Evolutionary conservation across 2,888 invertebrate genomes (phyloP), one percentile per base, ranked within the genome.

Genomic region (Idaea aversata): DNA sequence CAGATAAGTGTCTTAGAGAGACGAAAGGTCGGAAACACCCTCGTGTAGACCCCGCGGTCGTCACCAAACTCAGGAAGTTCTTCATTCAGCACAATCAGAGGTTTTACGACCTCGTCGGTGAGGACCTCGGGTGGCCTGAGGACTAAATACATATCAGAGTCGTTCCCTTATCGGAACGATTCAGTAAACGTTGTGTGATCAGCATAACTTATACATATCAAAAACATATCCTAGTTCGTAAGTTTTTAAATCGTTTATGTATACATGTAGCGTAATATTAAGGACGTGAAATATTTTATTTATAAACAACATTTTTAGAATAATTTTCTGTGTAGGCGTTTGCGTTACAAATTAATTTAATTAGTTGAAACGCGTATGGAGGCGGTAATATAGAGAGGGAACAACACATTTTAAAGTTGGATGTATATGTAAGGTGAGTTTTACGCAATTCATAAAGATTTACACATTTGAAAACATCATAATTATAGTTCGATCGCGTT

Each of bases 101-200:
- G 81, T 98, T 98, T 86, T 98, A 98, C 88, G 97, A 98, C 78
- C 94, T 98, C 76, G 96, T 98, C n/a, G 97, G 98, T 4, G 97
- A 97, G 86, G 97, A 97, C 88, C 95, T 99, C 73, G 97, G 97
- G 70, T 99, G 99, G 99, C 97, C 98, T 62, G 97, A 97, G 86
- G 97, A 97, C 86, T 97, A 84, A 65, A 65, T 66, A 67, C n/a
- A 62, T 61, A 61, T 63, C 66, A 62, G 63, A 64, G 61, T 47
- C 66, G 65, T 38, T 64, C 62, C 63, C 61, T 60, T 61, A 69
- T 66, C 62, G 67, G 61, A 59, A 67, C 68, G 61, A 69, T 59
- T 66, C 63, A 59, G 66, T 64, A 66, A 71, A 65, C 74, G 84
- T 88, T 73, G 71, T 91, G 91, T 92, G 91, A 92, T 91, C 78